phyloP scores from a whole-genome alignment of 2,797 vertebrate genomes.

The Psittacula echo region DNA sequence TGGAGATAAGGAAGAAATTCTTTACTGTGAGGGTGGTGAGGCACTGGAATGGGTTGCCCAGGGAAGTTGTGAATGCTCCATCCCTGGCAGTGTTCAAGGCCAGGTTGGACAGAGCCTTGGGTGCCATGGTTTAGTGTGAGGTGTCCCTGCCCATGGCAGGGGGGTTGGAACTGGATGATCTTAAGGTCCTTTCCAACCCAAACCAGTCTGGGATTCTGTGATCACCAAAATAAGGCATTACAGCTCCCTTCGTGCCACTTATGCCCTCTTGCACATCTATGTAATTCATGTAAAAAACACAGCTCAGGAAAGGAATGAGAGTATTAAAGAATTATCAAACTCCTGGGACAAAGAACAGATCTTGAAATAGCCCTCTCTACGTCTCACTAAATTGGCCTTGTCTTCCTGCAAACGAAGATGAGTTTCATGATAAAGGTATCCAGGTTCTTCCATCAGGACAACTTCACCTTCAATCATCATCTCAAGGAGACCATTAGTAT shows the following conservation, averaged over 20 bases:
- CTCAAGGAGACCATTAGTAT: not conserved
- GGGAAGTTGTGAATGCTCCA: too few relatives aligned
- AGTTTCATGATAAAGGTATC: not conserved
- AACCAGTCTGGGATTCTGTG: not conserved
- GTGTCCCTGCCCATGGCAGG: not conserved
- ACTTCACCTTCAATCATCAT: not conserved
- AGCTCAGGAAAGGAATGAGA: not conserved
- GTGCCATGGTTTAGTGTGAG: not conserved
- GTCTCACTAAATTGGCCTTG: not conserved
- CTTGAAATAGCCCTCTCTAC: not conserved
- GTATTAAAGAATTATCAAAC: not conserved
- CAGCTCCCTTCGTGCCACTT: not conserved
- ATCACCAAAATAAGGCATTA: not conserved
- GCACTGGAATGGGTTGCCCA: too few relatives aligned
- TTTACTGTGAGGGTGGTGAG: too few relatives aligned
- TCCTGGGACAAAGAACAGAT: accelerated
- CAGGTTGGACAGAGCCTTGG: not conserved
- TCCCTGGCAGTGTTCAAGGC: not conserved
- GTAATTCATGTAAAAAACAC: not conserved
- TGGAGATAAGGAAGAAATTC: not conserved
- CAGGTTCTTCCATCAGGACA: not conserved
- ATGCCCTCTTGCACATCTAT: not conserved
- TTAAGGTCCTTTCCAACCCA: not conserved
- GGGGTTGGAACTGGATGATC: not conserved
- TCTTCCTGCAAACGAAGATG: not conserved